phyloP scores from a whole-genome alignment of 2,797 vertebrate genomes.

The Platalea minor region DNA sequence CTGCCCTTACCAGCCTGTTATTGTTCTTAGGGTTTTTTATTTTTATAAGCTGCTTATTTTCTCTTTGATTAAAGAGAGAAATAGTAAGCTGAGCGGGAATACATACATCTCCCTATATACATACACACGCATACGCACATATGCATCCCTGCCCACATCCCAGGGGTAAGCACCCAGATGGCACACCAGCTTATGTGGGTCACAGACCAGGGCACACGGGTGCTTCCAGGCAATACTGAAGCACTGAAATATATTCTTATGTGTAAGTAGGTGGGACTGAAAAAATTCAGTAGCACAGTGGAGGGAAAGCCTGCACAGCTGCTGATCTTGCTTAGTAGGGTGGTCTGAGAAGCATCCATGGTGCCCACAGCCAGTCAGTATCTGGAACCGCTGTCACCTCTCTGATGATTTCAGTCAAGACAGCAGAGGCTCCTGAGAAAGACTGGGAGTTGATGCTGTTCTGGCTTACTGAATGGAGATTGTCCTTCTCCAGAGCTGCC shows the following conservation, averaged over 20 bases:
- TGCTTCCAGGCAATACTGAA: background rate
- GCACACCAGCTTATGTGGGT: background rate
- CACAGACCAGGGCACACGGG: background rate
- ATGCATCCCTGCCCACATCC: background rate
- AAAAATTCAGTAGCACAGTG: background rate
- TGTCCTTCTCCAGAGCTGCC: background rate
- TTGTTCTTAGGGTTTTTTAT: background rate
- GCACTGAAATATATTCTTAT: background rate
- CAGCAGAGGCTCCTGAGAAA: background rate
- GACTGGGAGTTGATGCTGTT: background rate
- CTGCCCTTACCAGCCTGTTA: background rate
- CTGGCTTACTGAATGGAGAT: background rate
- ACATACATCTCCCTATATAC: background rate
- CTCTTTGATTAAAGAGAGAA: background rate
- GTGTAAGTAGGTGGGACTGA: background rate
- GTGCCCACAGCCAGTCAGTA: background rate
- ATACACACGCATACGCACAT: accelerated
- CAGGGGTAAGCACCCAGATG: background rate
- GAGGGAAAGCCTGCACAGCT: background rate
- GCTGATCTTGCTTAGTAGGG: background rate
- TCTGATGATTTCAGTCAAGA: background rate
- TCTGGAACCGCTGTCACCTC: background rate
- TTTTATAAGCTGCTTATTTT: background rate
- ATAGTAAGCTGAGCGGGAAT: background rate
- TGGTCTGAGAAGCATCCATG: background rate